Percentiles rank a stretch among this genome's conserved stretches.
Evolutionary conservation across 2,888 invertebrate genomes (phyloP).

Genomic region (Didymodactylos carnosus): DNA sequence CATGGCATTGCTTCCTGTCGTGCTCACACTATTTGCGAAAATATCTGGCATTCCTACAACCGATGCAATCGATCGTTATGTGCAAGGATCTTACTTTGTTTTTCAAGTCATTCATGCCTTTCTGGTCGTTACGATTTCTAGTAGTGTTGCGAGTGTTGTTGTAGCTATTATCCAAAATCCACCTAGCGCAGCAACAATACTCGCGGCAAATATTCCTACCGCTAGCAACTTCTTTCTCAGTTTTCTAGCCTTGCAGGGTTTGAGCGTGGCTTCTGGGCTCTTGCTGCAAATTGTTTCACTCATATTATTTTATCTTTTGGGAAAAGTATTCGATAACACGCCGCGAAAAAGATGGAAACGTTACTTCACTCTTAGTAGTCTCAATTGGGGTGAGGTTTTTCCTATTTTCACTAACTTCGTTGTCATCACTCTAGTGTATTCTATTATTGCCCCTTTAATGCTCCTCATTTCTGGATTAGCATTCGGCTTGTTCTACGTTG

Average conservation of each 20-base stretch:
- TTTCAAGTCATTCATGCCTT: neutral
- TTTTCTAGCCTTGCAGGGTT: neutral
- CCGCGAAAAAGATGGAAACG: neutral
- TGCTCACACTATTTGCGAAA: neutral
- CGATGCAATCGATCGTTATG: neutral
- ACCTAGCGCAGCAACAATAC: neutral
- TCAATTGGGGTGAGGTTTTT: neutral
- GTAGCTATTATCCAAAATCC: neutral
- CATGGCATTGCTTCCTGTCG: neutral
- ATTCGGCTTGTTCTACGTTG: neutral
- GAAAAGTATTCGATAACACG: neutral
- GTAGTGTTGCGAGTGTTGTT: neutral
- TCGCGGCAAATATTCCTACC: neutral
- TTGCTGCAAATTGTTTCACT: neutral
- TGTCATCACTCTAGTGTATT: neutral
- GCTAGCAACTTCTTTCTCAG: neutral
- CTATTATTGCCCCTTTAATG: neutral
- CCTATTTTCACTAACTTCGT: neutral
- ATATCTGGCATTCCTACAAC: neutral
- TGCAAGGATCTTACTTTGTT: neutral
- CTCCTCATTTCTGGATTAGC: neutral
- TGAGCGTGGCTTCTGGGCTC: neutral
- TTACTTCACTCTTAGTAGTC: neutral
- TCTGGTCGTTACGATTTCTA: neutral
- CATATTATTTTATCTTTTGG: neutral